These are phyloP conservation scores for Troides aeacus DNA, from an alignment of 2,888 invertebrate genomes.

Conservation along the genomic window DNA sequence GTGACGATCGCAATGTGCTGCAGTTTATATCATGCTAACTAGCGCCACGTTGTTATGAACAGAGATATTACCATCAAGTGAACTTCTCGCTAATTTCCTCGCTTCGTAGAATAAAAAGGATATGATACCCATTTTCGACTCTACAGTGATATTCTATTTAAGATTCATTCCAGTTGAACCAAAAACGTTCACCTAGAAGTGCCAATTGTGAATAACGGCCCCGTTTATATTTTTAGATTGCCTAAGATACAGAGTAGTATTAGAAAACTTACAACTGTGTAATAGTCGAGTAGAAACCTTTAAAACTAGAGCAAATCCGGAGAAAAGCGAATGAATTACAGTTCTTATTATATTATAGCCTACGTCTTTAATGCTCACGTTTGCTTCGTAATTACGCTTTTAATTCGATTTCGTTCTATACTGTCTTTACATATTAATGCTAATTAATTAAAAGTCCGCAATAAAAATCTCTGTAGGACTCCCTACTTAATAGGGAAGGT, in stretches of 20 bases:
- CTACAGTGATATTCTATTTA: no score
- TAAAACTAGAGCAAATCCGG: slow-evolving; percentile 26
- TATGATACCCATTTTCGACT: no score
- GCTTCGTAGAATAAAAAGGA: no score
- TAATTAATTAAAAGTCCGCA: no score
- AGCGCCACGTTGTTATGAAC: no score
- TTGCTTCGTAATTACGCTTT: slow-evolving; percentile 1
- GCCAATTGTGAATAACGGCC: slow-evolving; percentile 5
- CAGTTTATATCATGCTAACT: no score
- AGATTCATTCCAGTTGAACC: no score
- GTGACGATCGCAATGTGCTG: no score
- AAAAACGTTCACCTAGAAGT: neutral
- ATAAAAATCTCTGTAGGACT: no score
- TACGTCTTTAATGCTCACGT: slow-evolving; percentile 9
- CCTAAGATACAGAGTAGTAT: slow-evolving; percentile 19
- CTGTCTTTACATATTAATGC: neutral
- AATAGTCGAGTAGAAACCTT: slow-evolving; percentile 25
- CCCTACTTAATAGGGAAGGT: no score
- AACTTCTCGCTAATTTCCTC: no score
- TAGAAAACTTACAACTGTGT: slow-evolving; percentile 27
- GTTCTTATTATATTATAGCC: slow-evolving; percentile 22
- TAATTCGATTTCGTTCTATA: neutral
- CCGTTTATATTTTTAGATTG: slow-evolving; percentile 14
- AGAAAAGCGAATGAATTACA: slow-evolving; percentile 25
- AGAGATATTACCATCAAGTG: no score